These are phyloP conservation scores for Promerops cafer DNA, from an alignment of 2,113 vertebrate genomes.

Conservation along the genomic window DNA sequence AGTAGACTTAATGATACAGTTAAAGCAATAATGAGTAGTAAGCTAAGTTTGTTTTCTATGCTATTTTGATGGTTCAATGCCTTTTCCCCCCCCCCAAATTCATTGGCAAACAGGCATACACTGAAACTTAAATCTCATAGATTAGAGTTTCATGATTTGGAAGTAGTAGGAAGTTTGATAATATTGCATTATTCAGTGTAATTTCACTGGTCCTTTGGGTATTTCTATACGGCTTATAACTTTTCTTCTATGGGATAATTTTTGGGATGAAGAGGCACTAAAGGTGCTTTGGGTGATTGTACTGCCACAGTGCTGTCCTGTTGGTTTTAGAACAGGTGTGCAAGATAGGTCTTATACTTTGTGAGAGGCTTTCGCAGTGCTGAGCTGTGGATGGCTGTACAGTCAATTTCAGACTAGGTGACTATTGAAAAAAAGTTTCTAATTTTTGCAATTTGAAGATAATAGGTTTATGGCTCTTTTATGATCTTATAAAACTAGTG, in stretches of 20 bases:
- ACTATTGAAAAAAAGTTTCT: not conserved
- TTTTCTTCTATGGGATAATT: not conserved
- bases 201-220: not conserved
- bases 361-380: not conserved
- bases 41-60: not conserved
- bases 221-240: not conserved
- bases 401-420: not conserved
- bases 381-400: not conserved
- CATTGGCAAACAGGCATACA: not conserved
- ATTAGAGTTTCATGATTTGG: not conserved
- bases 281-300: not conserved
- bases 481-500: not conserved
- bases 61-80: not conserved
- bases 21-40: not conserved
- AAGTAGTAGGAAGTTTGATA: not conserved
- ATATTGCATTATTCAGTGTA: not conserved
- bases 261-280: not conserved
- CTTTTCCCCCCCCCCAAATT: not conserved
- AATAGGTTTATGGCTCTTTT: not conserved
- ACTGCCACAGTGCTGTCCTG: not conserved
- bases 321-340: not conserved
- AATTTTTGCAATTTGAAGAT: not conserved
- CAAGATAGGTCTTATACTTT: not conserved
- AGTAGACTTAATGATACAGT: not conserved
- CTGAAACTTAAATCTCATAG: not conserved